phyloP scores from a whole-genome alignment of 2,888 invertebrate genomes.

The Metopia argyrocephala region DNA sequence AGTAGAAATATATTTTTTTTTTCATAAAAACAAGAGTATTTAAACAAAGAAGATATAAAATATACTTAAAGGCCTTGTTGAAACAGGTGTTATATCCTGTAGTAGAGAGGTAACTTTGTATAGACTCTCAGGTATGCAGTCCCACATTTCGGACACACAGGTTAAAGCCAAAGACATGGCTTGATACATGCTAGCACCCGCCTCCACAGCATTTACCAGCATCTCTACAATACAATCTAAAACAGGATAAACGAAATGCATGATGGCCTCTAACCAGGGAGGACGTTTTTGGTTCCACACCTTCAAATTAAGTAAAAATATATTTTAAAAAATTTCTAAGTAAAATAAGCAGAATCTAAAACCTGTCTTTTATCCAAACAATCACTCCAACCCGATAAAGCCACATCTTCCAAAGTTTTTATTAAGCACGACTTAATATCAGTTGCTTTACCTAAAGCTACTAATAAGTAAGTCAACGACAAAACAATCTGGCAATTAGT shows the following conservation, averaged over 20 bases:
- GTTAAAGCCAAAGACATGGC: constrained; percentile 87
- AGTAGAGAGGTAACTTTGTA: constrained; percentile 81
- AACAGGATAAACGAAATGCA: constrained; percentile 83
- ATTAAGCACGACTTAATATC: constrained; percentile 84
- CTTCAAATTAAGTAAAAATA: constrained; percentile 78
- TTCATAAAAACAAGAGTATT: neutral
- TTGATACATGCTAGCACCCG: constrained; percentile 89
- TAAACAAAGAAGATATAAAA: neutral
- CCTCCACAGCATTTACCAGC: constrained; percentile 85
- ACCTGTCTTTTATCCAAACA: constrained; percentile 88
- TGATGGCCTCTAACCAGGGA: constrained; percentile 86
- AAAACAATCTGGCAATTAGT: constrained; percentile 82
- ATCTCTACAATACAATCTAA: constrained; percentile 84
- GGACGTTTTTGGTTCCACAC: constrained; percentile 90
- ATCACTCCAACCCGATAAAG: constrained; percentile 83
- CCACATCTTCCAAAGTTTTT: constrained; percentile 81
- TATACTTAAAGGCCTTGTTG: constrained; percentile 83
- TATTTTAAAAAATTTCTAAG: neutral
- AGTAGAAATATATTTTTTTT: neutral
- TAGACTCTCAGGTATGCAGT: constrained; percentile 83
- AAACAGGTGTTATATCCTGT: constrained; percentile 85
- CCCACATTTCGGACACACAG: constrained; percentile 84
- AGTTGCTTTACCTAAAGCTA: constrained; percentile 82
- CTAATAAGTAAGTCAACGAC: constrained; percentile 83
- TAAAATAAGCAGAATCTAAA: neutral